Base-by-base conservation (phyloP, 1,140 invertebrate species). In the Habropoda laboriosa region DNA sequence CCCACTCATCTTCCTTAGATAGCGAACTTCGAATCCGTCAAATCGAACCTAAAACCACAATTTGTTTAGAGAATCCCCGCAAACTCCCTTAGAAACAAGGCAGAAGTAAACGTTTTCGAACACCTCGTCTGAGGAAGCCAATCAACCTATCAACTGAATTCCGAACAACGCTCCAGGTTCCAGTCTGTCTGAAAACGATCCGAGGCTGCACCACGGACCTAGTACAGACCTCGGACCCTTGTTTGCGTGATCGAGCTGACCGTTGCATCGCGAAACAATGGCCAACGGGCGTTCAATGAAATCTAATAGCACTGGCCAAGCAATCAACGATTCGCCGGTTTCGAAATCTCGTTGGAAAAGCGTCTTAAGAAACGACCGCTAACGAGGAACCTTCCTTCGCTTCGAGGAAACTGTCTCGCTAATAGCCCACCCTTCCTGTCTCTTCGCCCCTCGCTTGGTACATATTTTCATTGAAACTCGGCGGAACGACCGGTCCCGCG, bases 221-320 rank as follows among this genome's bases (percentile, higher is more conserved):
- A 64, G 32, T 27, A 24, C 61, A 64, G 24, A 63, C 32, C 57
- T 32, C 21, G 18, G 51, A 55, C 40, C 12, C 70, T 27, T 35
- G 5, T 18, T 49, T 24, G 71, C 71, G 30, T 27, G 58, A 18
- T 18, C n/a, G 18, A 40, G 40, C 47, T 40, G 60, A 49, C 53
- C 42, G 16, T 27, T 1, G 61, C 40, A n/a, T 49, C 12, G 30
- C 24, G 42, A 70, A 77, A 70, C 64, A 68, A 67, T 45, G 30
- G 38, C 8, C 73, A 5, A 1, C 8, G 32, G n/a, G 58, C 47
- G 70, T 38, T 60, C 27, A 24, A 18, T 42, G 57, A 73, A 73
- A 73, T 73, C 51, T 63, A 57, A 40, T 75, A 47, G n/a, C 13
- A 40, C 7, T 38, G 27, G 21, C 1, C 53, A 30, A 58, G 12